Evolutionary conservation across 2,113 vertebrate species (phyloP).

Genomic region (Perognathus longimembris): DNA sequence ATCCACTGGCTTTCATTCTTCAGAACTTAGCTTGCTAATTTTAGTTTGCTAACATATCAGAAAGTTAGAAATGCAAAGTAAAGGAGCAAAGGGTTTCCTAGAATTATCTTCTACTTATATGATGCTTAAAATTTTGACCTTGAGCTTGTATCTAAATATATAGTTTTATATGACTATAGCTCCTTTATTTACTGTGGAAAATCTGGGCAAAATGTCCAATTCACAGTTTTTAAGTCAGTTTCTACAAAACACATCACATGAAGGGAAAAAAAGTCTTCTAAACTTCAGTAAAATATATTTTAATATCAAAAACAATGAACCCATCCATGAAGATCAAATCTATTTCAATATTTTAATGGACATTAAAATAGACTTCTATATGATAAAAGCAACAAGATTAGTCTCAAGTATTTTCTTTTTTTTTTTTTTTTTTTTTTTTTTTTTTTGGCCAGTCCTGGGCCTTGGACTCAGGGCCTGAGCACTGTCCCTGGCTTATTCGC

Average conservation of each 20-base stretch:
- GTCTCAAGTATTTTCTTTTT: background rate
- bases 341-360: background rate
- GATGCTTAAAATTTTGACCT: background rate
- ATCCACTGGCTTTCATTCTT: background rate
- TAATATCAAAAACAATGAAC: background rate
- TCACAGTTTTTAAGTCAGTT: background rate
- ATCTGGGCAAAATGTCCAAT: background rate
- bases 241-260: background rate
- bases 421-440: too few species aligned
- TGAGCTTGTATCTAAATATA: background rate
- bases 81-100: background rate
- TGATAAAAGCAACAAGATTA: background rate
- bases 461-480: too few species aligned
- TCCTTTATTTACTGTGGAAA: background rate
- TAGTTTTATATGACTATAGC: background rate
- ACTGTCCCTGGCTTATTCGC: too few species aligned
- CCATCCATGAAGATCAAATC: background rate
- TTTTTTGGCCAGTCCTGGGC: too few species aligned
- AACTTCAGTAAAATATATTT: background rate
- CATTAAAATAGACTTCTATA: background rate
- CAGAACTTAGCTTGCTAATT: slow-evolving; percentile 24
- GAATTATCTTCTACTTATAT: background rate
- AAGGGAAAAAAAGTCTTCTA: background rate
- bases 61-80: background rate
- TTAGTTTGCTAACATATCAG: background rate